Evolutionary conservation across 2,888 invertebrate species (phyloP), one percentile per base, ranked within the genome.

Genomic region (Encarsia formosa): DNA sequence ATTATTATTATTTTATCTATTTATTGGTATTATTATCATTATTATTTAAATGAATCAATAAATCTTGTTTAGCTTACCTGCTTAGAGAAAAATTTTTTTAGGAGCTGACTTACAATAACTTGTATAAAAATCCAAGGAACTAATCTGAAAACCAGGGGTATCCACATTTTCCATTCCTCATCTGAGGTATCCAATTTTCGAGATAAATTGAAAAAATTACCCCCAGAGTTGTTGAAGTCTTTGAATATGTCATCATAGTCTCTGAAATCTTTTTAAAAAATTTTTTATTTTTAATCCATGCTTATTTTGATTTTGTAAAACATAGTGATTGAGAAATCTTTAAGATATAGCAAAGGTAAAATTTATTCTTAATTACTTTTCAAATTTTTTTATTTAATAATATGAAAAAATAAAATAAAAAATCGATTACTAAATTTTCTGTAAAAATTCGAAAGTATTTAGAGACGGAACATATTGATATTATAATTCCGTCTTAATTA

Each of bases 141-240:
- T 45, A 81, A 70, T 56, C 70, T 73, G 38, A 73, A 67, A 45
- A 83, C 68, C 49, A 80, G 77, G 58, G 75, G 78, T 63, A 80
- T 79, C 78, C 83, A 85, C 50, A 79, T 77, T 64, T 74, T 79
- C 88, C 88, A 88, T 76, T 88, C 88, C 65, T 79, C 76, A 73
- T 88, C 88, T 18, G 86, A 80, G 20, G 76, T 72, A 75, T 88
- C 88, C 74, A 80, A 80, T 56, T 77, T 78, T 61, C 79, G 76
- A n/a, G n/a, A n/a, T n/a, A n/a, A n/a, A 23, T 75, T 70, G 41
- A 83, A 60, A 61, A 81, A 72, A 9, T 64, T 62, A 83, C 83
- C 84, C 26, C 85, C 84, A 45, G 76, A 71, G 58, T 69, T 70
- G 58, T 69, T 70, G 61, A 84, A 81, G 66, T 83, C 84, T 48